phyloP scores from a whole-genome alignment of 2,113 vertebrate genomes.

The Lichenostomus cassidix region DNA sequence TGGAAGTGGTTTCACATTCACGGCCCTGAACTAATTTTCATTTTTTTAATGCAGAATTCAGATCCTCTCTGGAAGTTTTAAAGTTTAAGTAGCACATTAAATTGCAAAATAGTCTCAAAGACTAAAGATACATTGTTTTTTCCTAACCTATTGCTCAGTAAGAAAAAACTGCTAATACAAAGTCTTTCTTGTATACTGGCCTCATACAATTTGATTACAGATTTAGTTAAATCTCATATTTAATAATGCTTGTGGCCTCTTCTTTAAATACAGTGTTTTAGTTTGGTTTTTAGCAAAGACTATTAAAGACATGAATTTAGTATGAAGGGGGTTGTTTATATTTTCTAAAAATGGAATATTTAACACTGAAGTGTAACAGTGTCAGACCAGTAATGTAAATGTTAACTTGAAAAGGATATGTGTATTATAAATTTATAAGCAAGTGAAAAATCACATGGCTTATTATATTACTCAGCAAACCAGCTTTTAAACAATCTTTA shows the following conservation, averaged over 20 bases:
- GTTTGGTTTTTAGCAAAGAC: not conserved
- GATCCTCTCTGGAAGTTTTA: not conserved
- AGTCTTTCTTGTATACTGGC: not conserved
- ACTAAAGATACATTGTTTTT: not conserved
- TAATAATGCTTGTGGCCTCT: not conserved
- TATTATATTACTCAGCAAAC: not conserved
- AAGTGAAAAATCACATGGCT: not conserved
- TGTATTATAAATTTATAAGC: not conserved
- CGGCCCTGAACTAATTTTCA: not conserved
- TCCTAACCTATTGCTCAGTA: not conserved
- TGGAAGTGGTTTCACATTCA: constrained; percentile 33
- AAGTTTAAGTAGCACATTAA: not conserved
- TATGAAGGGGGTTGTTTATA: not conserved
- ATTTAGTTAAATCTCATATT: not conserved
- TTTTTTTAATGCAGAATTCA: not conserved
- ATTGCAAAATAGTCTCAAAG: not conserved
- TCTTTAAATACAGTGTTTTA: not conserved
- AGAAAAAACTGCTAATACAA: not conserved
- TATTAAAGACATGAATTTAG: not conserved
- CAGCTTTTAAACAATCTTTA: not conserved
- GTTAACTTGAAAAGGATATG: not conserved
- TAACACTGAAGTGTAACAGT: not conserved
- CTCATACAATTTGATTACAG: not conserved
- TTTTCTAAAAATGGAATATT: not conserved
- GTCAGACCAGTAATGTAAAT: not conserved